Evolutionary conservation across 2,797 vertebrate species (phyloP).

Genomic region (Amphiprion clarkii): DNA sequence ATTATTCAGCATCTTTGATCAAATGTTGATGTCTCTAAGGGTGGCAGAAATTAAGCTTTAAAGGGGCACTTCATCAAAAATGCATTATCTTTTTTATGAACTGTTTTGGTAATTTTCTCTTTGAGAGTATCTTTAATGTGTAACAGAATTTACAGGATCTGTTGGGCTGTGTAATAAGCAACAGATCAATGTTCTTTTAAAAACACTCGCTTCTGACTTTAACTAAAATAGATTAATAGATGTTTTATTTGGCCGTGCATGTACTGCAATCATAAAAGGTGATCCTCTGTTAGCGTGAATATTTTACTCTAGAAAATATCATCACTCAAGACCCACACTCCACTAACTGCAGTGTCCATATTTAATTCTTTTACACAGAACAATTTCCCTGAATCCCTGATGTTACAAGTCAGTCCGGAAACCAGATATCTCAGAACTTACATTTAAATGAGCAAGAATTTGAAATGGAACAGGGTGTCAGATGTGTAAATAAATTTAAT

Average conservation of each 20-base stretch:
- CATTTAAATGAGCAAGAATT: neutral
- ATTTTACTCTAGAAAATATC: conserved; percentile 10
- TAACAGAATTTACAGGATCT: conserved; percentile 3
- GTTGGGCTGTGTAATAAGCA: neutral
- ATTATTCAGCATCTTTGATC: conserved; percentile 65
- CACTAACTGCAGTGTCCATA: neutral
- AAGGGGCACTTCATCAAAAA: conserved; percentile 57
- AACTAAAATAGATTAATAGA: neutral
- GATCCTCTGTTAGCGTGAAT: conserved; percentile 15
- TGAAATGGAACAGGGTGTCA: conserved; percentile 2
- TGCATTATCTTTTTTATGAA: conserved; percentile 23
- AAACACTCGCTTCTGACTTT: neutral
- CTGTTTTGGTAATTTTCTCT: conserved; percentile 30
- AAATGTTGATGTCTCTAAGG: conserved; percentile 34
- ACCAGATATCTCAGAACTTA: too few relatives aligned
- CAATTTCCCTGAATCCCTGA: neutral
- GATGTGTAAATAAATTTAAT: neutral
- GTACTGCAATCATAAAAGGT: neutral
- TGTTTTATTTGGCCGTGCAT: neutral
- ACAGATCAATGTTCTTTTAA: conserved; percentile 3
- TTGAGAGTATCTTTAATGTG: conserved; percentile 19
- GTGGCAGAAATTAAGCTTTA: conserved; percentile 46
- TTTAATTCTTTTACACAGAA: neutral
- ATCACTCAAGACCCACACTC: neutral
- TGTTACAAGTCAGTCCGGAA: neutral